Conservation (phyloP, 2,888 invertebrate species). For the Drosophila niveifrons region DNA sequence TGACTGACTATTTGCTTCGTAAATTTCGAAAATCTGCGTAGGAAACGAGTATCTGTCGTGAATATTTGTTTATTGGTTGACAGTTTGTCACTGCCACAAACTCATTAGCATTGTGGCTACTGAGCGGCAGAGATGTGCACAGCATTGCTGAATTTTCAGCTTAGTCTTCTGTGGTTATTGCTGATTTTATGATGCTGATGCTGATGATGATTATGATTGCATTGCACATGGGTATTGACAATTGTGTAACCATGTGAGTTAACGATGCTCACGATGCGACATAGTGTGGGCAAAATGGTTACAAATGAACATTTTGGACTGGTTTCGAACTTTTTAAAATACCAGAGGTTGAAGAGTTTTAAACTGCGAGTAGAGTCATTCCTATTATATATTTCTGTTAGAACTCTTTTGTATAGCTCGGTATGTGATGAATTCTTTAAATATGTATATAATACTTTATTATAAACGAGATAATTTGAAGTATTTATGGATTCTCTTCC, state of each 20-base stretch:
- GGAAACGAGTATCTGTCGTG: conserved; percentile 1
- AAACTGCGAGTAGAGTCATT: background rate
- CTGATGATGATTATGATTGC: conserved; percentile 16
- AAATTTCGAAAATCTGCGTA: conserved; percentile 8
- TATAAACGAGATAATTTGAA: background rate
- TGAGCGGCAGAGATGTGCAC: background rate
- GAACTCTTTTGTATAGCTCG: background rate
- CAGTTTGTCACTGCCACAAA: conserved; percentile 50
- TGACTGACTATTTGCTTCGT: conserved; percentile 15
- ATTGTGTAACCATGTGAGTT: background rate
- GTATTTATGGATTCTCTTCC: background rate
- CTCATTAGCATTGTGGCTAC: conserved; percentile 57
- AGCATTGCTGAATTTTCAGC: conserved; percentile 15
- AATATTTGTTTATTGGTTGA: conserved; percentile 40
- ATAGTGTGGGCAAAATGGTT: background rate
- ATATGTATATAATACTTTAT: background rate
- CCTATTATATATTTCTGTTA: background rate
- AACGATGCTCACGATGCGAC: background rate
- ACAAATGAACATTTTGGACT: background rate
- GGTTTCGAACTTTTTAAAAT: background rate
- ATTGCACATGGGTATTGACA: background rate
- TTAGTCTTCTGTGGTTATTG: conserved; percentile 24
- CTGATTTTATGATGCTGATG: conserved; percentile 27
- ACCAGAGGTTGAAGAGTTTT: background rate
- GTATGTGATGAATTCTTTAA: background rate